Evolutionary conservation across 30 jellyfish, hydroid and myxozoan species (phyloP).

Genomic region (Turritopsis dohrnii): DNA sequence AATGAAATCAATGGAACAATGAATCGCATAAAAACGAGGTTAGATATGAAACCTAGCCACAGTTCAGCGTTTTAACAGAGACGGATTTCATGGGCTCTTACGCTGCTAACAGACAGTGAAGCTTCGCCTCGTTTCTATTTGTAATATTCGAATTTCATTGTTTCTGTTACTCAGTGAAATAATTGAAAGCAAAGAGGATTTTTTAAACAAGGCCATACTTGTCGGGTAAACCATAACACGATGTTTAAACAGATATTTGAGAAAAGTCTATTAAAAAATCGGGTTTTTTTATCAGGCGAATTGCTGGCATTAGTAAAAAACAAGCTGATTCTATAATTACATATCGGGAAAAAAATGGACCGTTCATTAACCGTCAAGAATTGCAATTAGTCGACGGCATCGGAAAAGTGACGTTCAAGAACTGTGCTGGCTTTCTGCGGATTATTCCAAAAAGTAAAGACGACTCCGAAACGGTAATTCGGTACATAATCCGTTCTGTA

Average conservation of each 20-base stretch:
- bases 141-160: too few species aligned
- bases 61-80: too few species aligned
- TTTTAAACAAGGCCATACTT: not conserved
- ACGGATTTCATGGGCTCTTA: too few species aligned
- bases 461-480: not conserved
- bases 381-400: conserved; percentile 64
- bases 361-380: conserved; percentile 62
- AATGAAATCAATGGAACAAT: too few species aligned
- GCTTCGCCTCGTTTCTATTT: not conserved
- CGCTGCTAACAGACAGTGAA: too few species aligned
- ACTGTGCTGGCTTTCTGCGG: conserved; percentile 78
- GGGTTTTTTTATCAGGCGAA: conserved; percentile 33
- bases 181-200: not conserved
- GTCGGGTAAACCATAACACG: not conserved
- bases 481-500: not conserved
- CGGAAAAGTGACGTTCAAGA: conserved; percentile 58
- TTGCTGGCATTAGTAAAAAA: conserved; percentile 64
- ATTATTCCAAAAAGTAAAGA: conserved; percentile 13
- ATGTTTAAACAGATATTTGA: too few species aligned
- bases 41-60: too few species aligned
- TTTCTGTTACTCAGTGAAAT: too few species aligned
- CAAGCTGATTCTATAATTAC: conserved; percentile 72
- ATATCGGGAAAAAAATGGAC: conserved; percentile 66
- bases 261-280: too few species aligned
- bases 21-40: too few species aligned